A percentile compares a stretch with the other conserved stretches of the same genome.
These are phyloP conservation scores for Poeciliopsis occidentalis DNA, from an alignment of 2,113 vertebrate species.

Conservation along the genomic window DNA sequence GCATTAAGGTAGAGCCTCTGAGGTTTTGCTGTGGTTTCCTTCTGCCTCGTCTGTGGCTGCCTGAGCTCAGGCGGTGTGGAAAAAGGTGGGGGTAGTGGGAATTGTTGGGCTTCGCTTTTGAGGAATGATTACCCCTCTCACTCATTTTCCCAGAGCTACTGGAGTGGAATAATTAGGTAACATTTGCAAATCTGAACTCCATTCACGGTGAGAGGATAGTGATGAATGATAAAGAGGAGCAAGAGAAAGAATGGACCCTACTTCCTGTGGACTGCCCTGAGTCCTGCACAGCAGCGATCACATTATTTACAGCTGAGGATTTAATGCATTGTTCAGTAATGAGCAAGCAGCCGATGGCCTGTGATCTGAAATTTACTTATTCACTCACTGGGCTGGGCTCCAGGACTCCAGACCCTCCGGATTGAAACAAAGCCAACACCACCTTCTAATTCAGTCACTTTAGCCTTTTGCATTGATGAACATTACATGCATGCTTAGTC, in stretches of 20 bases:
- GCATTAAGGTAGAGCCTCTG: conserved; percentile 16
- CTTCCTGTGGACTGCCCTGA: conserved; percentile 24
- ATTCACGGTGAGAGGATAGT: conserved; percentile 3
- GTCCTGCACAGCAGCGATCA: conserved; percentile 35
- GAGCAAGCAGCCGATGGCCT: conserved; percentile 49
- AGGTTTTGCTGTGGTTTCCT: conserved; percentile 30
- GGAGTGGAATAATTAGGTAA: conserved; percentile 45
- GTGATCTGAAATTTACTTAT: conserved; percentile 40
- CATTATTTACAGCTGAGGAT: conserved; percentile 57
- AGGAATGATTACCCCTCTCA: conserved; percentile 35
- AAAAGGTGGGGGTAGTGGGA: not conserved
- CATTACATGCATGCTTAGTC: not conserved
- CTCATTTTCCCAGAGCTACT: conserved; percentile 25
- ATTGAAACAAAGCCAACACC: conserved; percentile 24
- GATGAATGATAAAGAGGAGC: conserved; percentile 1
- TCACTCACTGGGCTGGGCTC: conserved; percentile 40
- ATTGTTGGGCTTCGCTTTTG: conserved; percentile 36
- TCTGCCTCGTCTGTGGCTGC: conserved; percentile 16
- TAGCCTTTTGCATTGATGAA: not conserved
- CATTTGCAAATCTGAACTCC: conserved; percentile 25
- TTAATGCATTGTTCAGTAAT: conserved; percentile 47
- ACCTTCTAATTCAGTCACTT: conserved; percentile 1
- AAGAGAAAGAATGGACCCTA: conserved; percentile 25
- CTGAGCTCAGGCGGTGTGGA: not conserved
- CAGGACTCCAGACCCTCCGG: conserved; percentile 19